Evolutionary conservation across 1,140 invertebrate species (phyloP).

Genomic region (Reticulitermes speratus): DNA sequence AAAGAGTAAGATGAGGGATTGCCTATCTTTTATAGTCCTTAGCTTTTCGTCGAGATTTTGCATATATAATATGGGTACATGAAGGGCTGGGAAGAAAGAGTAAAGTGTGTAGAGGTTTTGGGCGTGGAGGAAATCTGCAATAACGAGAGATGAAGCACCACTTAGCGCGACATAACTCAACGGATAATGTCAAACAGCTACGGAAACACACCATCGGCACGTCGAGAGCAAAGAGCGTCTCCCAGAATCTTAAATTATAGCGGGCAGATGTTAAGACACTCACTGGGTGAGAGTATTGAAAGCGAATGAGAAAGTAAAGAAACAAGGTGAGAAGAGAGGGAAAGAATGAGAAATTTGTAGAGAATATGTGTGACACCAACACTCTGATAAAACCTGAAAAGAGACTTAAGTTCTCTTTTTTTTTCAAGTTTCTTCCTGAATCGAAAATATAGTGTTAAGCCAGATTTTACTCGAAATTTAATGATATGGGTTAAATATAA

Average conservation of each 20-base stretch:
- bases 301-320: not conserved
- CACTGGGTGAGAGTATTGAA: not conserved
- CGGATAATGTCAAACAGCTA: conserved; percentile 12
- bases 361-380: not conserved
- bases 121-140: conserved; percentile 5
- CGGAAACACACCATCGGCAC: conserved; percentile 12
- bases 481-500: not conserved
- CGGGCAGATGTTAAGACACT: not conserved
- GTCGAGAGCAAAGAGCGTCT: not conserved
- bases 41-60: not conserved
- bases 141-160: conserved; percentile 21
- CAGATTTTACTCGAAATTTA: not conserved
- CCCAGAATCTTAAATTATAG: conserved; percentile 13
- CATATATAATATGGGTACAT: not conserved
- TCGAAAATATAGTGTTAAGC: not conserved
- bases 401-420: not conserved
- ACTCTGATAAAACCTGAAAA: conserved; percentile 4
- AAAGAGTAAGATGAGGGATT: too few relatives aligned
- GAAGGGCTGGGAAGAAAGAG: not conserved
- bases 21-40: not conserved
- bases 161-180: conserved; percentile 24
- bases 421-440: not conserved
- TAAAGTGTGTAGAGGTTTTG: not conserved
- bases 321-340: too few relatives aligned
- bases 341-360: too few relatives aligned